phyloP scores from a whole-genome alignment of 2,113 vertebrate genomes.

The Ciconia stormi region DNA sequence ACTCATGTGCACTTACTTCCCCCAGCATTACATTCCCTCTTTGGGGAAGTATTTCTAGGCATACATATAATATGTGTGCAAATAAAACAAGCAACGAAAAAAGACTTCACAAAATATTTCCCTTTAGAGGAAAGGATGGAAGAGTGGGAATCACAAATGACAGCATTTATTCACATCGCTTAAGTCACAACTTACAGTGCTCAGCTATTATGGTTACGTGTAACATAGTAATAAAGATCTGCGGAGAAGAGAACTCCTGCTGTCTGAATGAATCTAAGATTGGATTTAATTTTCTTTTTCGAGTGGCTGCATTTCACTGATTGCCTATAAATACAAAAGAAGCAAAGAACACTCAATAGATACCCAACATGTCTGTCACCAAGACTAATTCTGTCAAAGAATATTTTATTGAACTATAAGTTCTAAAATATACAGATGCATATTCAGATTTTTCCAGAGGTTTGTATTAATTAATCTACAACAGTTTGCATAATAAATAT shows the following conservation, averaged over 20 bases:
- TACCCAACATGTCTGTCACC: not conserved
- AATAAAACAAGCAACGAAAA: not conserved
- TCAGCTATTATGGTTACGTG: not conserved
- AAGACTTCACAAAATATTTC: not conserved
- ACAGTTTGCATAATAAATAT: not conserved
- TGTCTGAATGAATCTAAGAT: not conserved
- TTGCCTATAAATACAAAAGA: not conserved
- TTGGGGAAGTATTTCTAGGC: not conserved
- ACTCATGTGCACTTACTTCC: not conserved
- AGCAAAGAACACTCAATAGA: not conserved
- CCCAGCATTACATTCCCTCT: not conserved
- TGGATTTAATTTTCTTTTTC: not conserved
- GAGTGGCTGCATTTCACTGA: not conserved
- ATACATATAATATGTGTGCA: not conserved
- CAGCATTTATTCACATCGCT: not conserved
- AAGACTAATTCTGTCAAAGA: not conserved
- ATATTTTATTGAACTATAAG: not conserved
- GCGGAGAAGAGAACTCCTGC: not conserved
- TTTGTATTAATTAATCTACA: not conserved
- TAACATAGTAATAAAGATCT: not conserved
- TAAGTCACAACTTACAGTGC: not conserved
- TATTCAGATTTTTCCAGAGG: not conserved
- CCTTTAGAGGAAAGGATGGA: not conserved
- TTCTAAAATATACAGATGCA: not conserved
- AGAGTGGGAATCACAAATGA: not conserved